A percentile compares a stretch with the other conserved stretches of the same genome.
These are phyloP conservation scores for Rhynchophorus ferrugineus DNA, from an alignment of 1,140 invertebrate species.

Conservation along the genomic window DNA sequence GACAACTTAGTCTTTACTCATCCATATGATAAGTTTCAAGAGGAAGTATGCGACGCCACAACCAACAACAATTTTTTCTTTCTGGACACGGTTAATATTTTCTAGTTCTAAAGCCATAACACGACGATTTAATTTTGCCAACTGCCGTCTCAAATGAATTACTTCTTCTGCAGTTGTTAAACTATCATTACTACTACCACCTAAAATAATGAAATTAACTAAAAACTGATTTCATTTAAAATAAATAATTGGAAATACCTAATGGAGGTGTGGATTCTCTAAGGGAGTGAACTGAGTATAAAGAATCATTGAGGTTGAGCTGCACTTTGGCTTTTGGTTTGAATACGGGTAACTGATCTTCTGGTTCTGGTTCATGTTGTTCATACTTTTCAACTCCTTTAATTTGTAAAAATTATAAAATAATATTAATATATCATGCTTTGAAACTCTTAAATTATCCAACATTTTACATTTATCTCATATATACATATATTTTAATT, in stretches of 20 bases:
- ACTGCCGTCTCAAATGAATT: constrained; percentile 69
- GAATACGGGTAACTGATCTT: constrained; percentile 27
- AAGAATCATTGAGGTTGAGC: constrained; percentile 19
- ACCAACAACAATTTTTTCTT: constrained; percentile 74
- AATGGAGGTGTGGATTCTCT: constrained; percentile 32
- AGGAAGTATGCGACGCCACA: constrained; percentile 75
- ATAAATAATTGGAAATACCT: constrained; percentile 19
- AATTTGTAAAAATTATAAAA: constrained; percentile 1
- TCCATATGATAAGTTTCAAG: constrained; percentile 77
- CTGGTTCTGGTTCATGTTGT: constrained; percentile 29
- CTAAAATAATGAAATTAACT: constrained; percentile 25
- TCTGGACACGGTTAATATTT: constrained; percentile 67
- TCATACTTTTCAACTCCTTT: constrained; percentile 54
- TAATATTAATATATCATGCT: too few relatives aligned
- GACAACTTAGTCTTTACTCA: constrained; percentile 52
- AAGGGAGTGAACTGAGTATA: constrained; percentile 18
- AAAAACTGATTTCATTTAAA: constrained; percentile 13
- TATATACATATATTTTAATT: not conserved
- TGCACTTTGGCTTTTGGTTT: constrained; percentile 25
- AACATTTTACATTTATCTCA: too few relatives aligned
- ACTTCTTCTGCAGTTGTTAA: constrained; percentile 69
- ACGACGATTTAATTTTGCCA: constrained; percentile 76
- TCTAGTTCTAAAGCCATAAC: constrained; percentile 78
- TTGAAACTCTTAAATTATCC: too few relatives aligned
- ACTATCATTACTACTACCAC: constrained; percentile 57